Percentiles rank a stretch among this genome's conserved stretches.
These are phyloP conservation scores for Myotis pilosus DNA, from an alignment of 2,797 vertebrate genomes.

Conservation along the genomic window DNA sequence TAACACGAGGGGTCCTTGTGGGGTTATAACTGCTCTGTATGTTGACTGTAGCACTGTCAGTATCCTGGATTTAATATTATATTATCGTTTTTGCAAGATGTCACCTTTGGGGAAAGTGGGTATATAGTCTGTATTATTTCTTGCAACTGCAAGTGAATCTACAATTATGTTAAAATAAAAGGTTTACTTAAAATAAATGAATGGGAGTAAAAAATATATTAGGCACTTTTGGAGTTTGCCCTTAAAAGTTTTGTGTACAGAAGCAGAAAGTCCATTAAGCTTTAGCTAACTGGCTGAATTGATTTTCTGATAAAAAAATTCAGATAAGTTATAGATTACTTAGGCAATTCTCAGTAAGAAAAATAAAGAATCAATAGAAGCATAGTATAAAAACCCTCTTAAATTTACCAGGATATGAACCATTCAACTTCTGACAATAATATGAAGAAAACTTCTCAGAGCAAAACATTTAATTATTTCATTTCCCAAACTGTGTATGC, in stretches of 20 bases:
- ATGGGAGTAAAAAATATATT: neutral
- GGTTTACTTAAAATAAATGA: neutral
- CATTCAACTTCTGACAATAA: constrained; percentile 22
- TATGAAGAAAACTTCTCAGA: neutral
- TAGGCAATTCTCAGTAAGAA: neutral
- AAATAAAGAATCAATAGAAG: neutral
- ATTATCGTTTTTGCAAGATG: no score
- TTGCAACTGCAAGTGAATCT: neutral
- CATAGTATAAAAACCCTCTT: neutral
- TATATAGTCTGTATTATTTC: no score
- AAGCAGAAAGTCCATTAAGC: constrained; percentile 10
- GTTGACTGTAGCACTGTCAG: neutral
- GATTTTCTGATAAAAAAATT: constrained; percentile 34
- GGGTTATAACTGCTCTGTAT: neutral
- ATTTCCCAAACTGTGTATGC: neutral
- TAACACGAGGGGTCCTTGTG: neutral
- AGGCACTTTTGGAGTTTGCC: neutral
- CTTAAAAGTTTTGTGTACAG: neutral
- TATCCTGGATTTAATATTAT: neutral
- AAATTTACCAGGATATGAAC: constrained; percentile 4
- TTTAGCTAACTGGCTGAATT: constrained; percentile 33
- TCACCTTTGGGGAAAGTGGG: no score
- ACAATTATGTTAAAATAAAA: constrained; percentile 21
- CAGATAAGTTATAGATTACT: neutral
- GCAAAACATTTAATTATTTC: constrained; percentile 36